These are phyloP conservation scores for Dinocampus coccinellae DNA, from an alignment of 2,888 invertebrate species.

Conservation along the genomic window DNA sequence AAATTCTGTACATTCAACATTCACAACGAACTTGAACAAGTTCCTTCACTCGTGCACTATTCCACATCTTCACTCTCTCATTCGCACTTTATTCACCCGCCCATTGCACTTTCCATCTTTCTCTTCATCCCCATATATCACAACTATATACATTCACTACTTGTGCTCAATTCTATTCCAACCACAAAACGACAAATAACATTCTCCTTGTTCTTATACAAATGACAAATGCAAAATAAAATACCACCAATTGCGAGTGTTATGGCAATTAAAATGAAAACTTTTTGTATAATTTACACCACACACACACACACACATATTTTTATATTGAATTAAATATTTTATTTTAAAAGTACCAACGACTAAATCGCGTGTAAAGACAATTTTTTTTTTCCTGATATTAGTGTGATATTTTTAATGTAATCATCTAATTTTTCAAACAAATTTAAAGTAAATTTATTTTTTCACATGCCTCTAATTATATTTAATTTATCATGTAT, in stretches of 20 bases:
- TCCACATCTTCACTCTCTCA: constrained; percentile 28
- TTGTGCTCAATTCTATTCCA: background rate
- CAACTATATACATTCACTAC: background rate
- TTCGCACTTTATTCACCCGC: constrained; percentile 19
- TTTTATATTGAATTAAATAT: background rate
- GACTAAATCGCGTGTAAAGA: constrained; percentile 45
- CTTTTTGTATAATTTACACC: constrained; percentile 33
- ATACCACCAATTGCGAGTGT: constrained; percentile 40
- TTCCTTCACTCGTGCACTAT: constrained; percentile 13
- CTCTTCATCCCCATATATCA: constrained; percentile 5
- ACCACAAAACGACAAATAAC: background rate
- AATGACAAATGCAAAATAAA: constrained; percentile 15
- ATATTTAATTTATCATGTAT: too few species aligned
- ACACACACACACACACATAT: background rate
- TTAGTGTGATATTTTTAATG: too few species aligned
- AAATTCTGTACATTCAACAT: constrained; percentile 17
- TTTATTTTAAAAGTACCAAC: constrained; percentile 32
- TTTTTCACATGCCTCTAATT: too few species aligned
- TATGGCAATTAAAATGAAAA: constrained; percentile 48
- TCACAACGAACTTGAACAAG: constrained; percentile 26
- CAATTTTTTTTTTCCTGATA: too few species aligned
- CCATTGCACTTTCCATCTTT: background rate
- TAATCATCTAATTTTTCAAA: too few species aligned
- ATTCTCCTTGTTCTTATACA: constrained; percentile 1
- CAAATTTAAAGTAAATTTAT: too few species aligned